These are phyloP conservation scores for Chymomyza amoena DNA, from an alignment of 2,888 invertebrate genomes.

Conservation along the genomic window DNA sequence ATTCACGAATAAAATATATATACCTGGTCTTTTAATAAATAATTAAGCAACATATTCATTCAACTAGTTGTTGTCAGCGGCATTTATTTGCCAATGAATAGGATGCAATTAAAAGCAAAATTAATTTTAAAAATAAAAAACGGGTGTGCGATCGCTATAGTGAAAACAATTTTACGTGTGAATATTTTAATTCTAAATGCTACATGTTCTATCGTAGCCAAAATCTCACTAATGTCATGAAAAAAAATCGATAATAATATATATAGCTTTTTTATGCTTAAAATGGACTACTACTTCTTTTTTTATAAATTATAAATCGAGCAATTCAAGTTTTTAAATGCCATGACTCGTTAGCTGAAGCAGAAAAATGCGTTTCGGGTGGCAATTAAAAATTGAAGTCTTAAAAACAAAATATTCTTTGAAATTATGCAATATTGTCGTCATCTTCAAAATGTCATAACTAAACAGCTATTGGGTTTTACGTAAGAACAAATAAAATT, in stretches of 20 bases:
- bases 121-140: neutral
- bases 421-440: neutral
- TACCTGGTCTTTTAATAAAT: neutral
- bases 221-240: neutral
- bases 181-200: neutral
- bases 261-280: neutral
- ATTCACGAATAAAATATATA: neutral
- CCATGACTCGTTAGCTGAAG: neutral
- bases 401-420: neutral
- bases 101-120: neutral
- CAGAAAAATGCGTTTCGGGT: neutral
- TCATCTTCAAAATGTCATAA: neutral
- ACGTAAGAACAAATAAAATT: neutral
- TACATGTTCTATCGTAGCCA: neutral
- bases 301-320: neutral
- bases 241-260: neutral
- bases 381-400: neutral
- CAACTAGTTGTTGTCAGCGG: neutral
- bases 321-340: neutral
- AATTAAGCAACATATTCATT: neutral
- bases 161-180: neutral
- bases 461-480: neutral
- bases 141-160: neutral
- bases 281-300: neutral
- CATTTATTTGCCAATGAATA: neutral